Base-by-base conservation (phyloP, 2,113 vertebrate genomes). In the Oryzias curvinotus region DNA sequence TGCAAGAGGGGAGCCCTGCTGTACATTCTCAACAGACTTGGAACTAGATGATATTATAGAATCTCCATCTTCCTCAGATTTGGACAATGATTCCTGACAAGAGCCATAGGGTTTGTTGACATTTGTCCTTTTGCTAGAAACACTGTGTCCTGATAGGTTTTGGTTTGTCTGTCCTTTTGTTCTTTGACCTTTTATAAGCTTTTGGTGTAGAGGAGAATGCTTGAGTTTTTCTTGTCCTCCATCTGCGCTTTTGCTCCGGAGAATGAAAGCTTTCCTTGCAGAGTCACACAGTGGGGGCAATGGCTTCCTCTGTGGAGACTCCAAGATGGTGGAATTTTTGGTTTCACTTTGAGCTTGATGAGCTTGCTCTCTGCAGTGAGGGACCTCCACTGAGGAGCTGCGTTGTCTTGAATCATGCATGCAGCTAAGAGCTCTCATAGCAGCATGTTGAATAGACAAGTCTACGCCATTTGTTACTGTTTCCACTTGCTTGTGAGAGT, bases 81-180 rank as follows among this genome's bases (percentile, higher is more conserved):
- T 94, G 70, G 92, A 87, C 61, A 92, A 81, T 56, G 88, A 87
- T 69, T 79, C 81, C 70, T 90, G 93, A 64, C 88, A 73, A 81
- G 91, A 88, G 72, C 87, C 88, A 16, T 92, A 91, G 61, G 92
- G 86, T 88, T 93, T 95, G 62, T 82, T 91, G 50, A 90, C 57
- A 62, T 84, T 90, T 62, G 85, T 78, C 65, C 92, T 94, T 84
- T 89, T 92, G 86, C 13, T 82, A 42, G 86, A 55, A 59, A 62
- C 71, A 68, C 74, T 36, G 5, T 90, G 83, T 14, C 71, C 73
- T 5, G 72, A 42, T 62, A 92, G 63, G 51, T 75, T 88, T 21
- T 87, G 62, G 52, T 73, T 88, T n/a, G 87, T 78, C 64, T 66
- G 89, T 42, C 57, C 83, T 80, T 93, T 93, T 54, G 74, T 23